Evolutionary conservation across 1,140 invertebrate genomes (phyloP).

Genomic region (Heliconius congener): DNA sequence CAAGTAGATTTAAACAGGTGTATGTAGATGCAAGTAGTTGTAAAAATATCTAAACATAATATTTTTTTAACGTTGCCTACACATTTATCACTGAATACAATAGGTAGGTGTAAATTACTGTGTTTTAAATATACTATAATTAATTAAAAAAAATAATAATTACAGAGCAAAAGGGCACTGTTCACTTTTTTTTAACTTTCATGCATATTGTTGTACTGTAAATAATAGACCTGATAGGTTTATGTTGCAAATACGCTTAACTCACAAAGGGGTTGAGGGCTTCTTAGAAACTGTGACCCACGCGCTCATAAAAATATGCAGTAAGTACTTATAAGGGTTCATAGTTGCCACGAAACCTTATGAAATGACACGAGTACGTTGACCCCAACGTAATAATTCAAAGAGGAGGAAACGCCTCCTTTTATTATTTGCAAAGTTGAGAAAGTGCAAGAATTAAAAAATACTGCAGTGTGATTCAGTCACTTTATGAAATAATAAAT

Average conservation of each 20-base stretch:
- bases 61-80: no score
- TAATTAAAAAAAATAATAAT: background rate
- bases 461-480: slow-evolving; percentile 37
- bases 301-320: slow-evolving; percentile 26
- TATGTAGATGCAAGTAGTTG: no score
- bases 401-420: slow-evolving; percentile 39
- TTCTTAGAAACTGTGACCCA: slow-evolving; percentile 25
- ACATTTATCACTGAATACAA: background rate
- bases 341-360: slow-evolving; percentile 38
- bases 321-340: slow-evolving; percentile 39
- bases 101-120: background rate
- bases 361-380: slow-evolving; percentile 32
- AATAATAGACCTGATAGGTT: slow-evolving; percentile 11
- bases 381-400: slow-evolving; percentile 37
- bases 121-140: background rate
- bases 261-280: slow-evolving; percentile 21
- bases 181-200: background rate
- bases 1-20: no score
- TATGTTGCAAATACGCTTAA: slow-evolving; percentile 14
- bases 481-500: slow-evolving; percentile 30
- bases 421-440: slow-evolving; percentile 37
- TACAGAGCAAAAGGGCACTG: background rate
- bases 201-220: background rate
- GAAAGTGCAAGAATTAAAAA: slow-evolving; percentile 42
- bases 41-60: no score